Base-by-base conservation (phyloP, 2,113 vertebrate genomes). In the Aleadryas rufinucha region DNA sequence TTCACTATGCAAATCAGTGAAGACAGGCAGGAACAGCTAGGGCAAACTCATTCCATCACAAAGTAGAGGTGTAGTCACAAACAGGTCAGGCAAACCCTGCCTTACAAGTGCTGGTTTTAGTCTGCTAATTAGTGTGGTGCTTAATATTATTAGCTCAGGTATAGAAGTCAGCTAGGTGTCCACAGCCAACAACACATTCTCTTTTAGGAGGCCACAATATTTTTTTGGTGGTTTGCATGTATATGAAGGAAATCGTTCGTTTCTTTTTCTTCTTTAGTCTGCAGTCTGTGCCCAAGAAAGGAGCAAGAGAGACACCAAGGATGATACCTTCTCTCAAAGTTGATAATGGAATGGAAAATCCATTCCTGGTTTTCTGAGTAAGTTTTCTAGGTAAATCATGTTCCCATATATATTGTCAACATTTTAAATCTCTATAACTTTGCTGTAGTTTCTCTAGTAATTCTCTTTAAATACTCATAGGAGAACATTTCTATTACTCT, bases 41-140 rank as follows among this genome's bases (percentile, higher is more conserved):
- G 13, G 10, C 21, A 77, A 59, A 87, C 50, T 71, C 2, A 66
- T 56, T 82, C 47, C 28, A 10, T 70, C 22, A 24, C 28, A 24
- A 84, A 70, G 10, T 14, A 63, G 7, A 20, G 15, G 15, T 0
- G 0, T 63, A 44, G 4, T 45, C 37, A 72, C 42, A 78, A 78
- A n/a, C 6, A 50, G 9, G 10, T 39, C 23, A 57, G 41, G 17
- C 3, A 91, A 70, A 42, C 7, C 2, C 4, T 50, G 5, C 16
- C 26, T 66, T 33, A 54, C 7, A 72, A 56, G 7, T 66, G 37
- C 39, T 64, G 16, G 9, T 5, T 82, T 87, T 70, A 82, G 11
- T 54, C 9, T 12, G 0, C 31, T 54, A 37, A 27, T 72, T 42
- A 37, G 2, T n/a, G 26, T 4, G 3, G 3, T 49, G 13, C 3